A percentile compares a stretch with the other conserved stretches of the same genome.
Evolutionary conservation across 2,797 vertebrate species (phyloP).

Genomic region (Tokudaia tokunoshimensis): DNA sequence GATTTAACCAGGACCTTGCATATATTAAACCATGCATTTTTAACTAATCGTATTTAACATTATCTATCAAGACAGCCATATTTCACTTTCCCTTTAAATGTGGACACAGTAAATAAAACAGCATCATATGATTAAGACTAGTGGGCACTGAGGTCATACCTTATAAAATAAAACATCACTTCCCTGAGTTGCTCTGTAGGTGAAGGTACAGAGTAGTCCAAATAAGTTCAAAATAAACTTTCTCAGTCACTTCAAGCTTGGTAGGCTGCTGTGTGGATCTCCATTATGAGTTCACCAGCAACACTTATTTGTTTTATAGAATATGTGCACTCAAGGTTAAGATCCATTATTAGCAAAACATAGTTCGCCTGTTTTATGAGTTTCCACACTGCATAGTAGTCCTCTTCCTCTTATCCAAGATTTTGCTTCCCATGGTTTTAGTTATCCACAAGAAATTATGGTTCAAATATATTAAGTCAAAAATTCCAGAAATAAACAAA

Average conservation of each 20-base stretch:
- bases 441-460: background rate
- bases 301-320: background rate
- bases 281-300: background rate
- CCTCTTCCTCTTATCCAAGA: background rate
- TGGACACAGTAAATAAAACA: background rate
- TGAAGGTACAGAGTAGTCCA: background rate
- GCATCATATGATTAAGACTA: background rate
- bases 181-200: background rate
- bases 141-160: background rate
- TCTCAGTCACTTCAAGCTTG: background rate
- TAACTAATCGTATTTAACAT: constrained; percentile 7
- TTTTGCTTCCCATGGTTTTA: background rate
- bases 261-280: background rate
- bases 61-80: background rate
- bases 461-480: background rate
- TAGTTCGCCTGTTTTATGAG: background rate
- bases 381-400: background rate
- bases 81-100: constrained; percentile 49
- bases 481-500: background rate
- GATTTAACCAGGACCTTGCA: background rate
- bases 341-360: background rate
- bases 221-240: background rate
- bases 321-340: background rate
- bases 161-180: background rate
- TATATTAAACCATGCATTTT: background rate